phyloP scores from a whole-genome alignment of 92 coral and sea anemone genomes.

The Siderastrea radians region DNA sequence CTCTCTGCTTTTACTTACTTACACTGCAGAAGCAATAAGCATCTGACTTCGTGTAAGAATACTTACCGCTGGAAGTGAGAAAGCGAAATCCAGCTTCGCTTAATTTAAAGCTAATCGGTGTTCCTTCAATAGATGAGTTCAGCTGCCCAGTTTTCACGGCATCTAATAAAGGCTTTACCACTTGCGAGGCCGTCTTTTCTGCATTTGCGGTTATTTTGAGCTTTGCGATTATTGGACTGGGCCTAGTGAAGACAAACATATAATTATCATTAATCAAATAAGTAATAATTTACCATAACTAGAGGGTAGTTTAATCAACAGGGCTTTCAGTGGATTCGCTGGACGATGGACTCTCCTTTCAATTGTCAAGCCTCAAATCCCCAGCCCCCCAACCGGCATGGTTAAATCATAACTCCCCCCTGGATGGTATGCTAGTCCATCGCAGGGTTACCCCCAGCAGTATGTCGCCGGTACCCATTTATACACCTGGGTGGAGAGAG shows the following conservation, averaged over 20 bases:
- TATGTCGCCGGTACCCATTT: too few species aligned
- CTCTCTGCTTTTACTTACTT: too few species aligned
- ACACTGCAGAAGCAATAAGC: background rate
- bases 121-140: slow-evolving; percentile 92
- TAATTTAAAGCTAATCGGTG: slow-evolving; percentile 72
- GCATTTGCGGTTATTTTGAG: slow-evolving; percentile 65
- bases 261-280: background rate
- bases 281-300: background rate
- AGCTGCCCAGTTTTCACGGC: slow-evolving; percentile 80
- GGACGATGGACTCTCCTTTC: too few species aligned
- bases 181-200: slow-evolving; percentile 64
- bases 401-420: too few species aligned
- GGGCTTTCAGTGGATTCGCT: background rate
- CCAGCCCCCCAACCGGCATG: too few species aligned
- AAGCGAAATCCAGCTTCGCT: slow-evolving; percentile 85
- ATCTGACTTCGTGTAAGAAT: background rate
- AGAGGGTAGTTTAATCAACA: too few species aligned
- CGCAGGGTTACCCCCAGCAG: too few species aligned
- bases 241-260: slow-evolving; percentile 45
- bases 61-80: slow-evolving; percentile 75
- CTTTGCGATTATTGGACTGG: slow-evolving; percentile 83
- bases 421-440: too few species aligned
- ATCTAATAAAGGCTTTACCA: slow-evolving; percentile 64
- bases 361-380: too few species aligned
- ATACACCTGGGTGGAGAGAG: too few species aligned